phyloP scores from a whole-genome alignment of 2,888 invertebrate genomes.

The Antheraea assamensis region DNA sequence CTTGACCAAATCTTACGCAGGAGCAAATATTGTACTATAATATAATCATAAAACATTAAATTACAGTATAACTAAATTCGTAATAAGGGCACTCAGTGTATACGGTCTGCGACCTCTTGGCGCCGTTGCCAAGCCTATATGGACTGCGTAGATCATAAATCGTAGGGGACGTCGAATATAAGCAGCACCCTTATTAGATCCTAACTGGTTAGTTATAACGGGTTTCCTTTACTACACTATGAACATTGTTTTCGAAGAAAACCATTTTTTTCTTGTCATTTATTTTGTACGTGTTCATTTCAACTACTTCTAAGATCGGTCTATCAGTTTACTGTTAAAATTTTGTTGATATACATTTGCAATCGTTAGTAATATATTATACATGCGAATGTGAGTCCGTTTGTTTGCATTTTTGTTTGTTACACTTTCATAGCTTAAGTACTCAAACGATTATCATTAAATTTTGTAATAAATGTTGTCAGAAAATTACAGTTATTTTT shows the following conservation, averaged over 20 bases:
- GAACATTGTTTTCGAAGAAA: neutral
- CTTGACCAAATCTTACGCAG: neutral
- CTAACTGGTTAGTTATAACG: neutral
- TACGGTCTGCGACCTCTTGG: neutral
- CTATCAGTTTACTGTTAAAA: too few species aligned
- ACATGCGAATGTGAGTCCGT: too few species aligned
- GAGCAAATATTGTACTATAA: neutral
- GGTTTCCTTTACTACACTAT: neutral
- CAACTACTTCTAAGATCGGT: too few species aligned
- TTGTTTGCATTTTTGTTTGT: too few species aligned
- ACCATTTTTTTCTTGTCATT: neutral
- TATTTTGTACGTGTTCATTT: neutral
- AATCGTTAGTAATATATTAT: too few species aligned
- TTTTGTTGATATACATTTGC: too few species aligned
- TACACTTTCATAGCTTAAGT: neutral
- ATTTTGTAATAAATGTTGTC: too few species aligned
- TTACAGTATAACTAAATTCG: neutral
- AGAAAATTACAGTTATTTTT: too few species aligned
- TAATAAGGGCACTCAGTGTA: constrained; percentile 4
- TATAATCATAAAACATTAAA: neutral
- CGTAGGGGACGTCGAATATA: constrained; percentile 10
- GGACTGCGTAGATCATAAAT: constrained; percentile 13
- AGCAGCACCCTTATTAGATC: neutral
- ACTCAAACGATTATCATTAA: too few species aligned
- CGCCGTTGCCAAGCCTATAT: constrained; percentile 10